A percentile compares a stretch with the other conserved stretches of the same genome.
Conservation (phyloP, 2,888 invertebrate species). For the Caenorhabditis sulstoni region DNA sequence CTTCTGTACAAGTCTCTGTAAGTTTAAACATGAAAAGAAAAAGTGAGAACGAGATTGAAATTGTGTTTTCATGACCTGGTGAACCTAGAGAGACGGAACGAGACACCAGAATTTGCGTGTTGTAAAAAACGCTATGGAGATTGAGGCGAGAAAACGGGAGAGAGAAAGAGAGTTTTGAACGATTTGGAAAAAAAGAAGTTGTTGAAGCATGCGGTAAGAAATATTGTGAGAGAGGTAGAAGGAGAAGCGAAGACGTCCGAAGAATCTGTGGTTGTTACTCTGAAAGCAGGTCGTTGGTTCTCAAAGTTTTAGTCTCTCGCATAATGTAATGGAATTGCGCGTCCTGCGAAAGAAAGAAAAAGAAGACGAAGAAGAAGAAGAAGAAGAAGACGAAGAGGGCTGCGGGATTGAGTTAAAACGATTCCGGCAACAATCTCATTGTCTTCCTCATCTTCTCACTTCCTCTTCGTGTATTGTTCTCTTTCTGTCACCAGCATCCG, state of each 20-base stretch:
- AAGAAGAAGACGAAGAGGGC: not conserved
- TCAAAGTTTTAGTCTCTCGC: slow-evolving; percentile 32
- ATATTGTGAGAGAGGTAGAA: slow-evolving; percentile 10
- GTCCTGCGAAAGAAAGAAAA: slow-evolving; percentile 24
- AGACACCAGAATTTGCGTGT: slow-evolving; percentile 25
- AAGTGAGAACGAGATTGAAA: not conserved
- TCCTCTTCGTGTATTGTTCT: slow-evolving; percentile 52
- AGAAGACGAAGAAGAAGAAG: too few species aligned
- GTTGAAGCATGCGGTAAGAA: slow-evolving; percentile 56
- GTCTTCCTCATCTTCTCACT: slow-evolving; percentile 40
- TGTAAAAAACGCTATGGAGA: slow-evolving; percentile 31
- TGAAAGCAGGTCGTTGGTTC: slow-evolving; percentile 37
- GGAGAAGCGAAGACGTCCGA: slow-evolving; percentile 40
- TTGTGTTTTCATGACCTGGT: slow-evolving; percentile 5
- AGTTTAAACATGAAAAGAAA: slow-evolving; percentile 52
- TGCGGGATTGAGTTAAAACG: slow-evolving; percentile 41
- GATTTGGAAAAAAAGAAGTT: slow-evolving; percentile 54
- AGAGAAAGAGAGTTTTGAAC: slow-evolving; percentile 41
- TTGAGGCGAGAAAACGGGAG: slow-evolving; percentile 9
- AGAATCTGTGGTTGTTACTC: slow-evolving; percentile 15
- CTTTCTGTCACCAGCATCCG: slow-evolving; percentile 24
- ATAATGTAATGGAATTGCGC: slow-evolving; percentile 51
- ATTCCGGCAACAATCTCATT: slow-evolving; percentile 52
- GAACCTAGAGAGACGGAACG: slow-evolving; percentile 11
- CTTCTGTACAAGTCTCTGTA: slow-evolving; percentile 74